Evolutionary conservation across 2,888 invertebrate species (phyloP), one percentile per base, ranked within the genome.

Genomic region (Heliconius hortense): DNA sequence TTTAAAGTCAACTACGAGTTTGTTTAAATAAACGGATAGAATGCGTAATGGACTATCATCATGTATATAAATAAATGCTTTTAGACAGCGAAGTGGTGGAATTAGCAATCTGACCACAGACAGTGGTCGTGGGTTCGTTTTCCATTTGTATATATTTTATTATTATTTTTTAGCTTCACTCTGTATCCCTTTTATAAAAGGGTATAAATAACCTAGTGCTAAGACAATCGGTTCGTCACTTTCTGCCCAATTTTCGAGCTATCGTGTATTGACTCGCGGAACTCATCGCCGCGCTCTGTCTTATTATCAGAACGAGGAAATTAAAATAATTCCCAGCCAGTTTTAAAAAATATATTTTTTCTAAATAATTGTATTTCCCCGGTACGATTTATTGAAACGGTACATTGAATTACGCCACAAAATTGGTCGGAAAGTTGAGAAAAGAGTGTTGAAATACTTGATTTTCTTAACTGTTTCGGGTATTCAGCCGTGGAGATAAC

Each of bases 1-100:
- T 64, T 39, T n/a, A 64, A 64, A 64, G 13, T 35, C n/a, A 63
- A 63, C 2, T 24, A 64, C 35, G n/a, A 35, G 64, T 64, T n/a
- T 39, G 35, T 39, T 35, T 1, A 35, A 35, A 35, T 35, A 35
- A 35, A 35, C 35, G 64, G n/a, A 35, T n/a, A 24, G 31, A 63
- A 63, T 63, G 35, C n/a, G 18, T 63, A 63, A 63, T 35, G 31
- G 5, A n/a, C 21, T 63, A 63, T 7, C 62, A 21, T 7, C 15
- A 28, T 31, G 31, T 63, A 21, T 28, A 11, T 63, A 21, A 31
- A 31, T 63, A 35, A 31, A 21, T 63, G 18, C 63, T 62, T 28
- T 62, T 28, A 62, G 18, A 62, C 11, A 18, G 8, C 35, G 35
- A 35, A 1, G 35, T 8, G 8, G 8, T 35, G 35, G 13, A 13